A percentile compares a stretch with the other conserved stretches of the same genome.
Conservation (phyloP, 2,797 vertebrate species). For the Ciconia nigra region DNA sequence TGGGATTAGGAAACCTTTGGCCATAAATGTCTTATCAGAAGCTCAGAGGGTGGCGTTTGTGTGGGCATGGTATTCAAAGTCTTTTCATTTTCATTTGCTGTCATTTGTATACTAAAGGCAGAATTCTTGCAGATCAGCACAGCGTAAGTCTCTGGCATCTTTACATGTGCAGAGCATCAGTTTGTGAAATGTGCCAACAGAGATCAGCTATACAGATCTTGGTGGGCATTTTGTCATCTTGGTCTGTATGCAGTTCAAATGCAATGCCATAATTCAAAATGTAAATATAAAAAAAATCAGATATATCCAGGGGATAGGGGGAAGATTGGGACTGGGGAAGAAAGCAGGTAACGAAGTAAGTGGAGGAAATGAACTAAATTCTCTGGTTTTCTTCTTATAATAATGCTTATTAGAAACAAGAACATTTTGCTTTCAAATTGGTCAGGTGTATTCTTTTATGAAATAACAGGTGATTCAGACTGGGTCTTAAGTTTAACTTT, state of each 20-base stretch:
- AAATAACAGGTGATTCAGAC: background rate
- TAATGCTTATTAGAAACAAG: background rate
- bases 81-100: slow-evolving; percentile 34
- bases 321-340: background rate
- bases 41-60: slow-evolving; percentile 33
- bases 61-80: slow-evolving; percentile 23
- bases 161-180: background rate
- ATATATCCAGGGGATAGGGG: background rate
- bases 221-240: background rate
- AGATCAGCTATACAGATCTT: background rate
- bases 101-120: background rate
- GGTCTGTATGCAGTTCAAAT: background rate
- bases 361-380: background rate
- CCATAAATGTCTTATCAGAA: slow-evolving; percentile 33
- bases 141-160: background rate
- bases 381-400: background rate
- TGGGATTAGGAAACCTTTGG: slow-evolving; percentile 45
- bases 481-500: background rate
- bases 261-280: background rate
- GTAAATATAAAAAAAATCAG: background rate
- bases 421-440: background rate
- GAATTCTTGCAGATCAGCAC: slow-evolving; percentile 11
- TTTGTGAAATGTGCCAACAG: background rate
- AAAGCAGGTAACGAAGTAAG: background rate
- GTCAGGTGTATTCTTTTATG: background rate